phyloP scores from a whole-genome alignment of 2,888 invertebrate species.

The Melikaiella ostensackeni region DNA sequence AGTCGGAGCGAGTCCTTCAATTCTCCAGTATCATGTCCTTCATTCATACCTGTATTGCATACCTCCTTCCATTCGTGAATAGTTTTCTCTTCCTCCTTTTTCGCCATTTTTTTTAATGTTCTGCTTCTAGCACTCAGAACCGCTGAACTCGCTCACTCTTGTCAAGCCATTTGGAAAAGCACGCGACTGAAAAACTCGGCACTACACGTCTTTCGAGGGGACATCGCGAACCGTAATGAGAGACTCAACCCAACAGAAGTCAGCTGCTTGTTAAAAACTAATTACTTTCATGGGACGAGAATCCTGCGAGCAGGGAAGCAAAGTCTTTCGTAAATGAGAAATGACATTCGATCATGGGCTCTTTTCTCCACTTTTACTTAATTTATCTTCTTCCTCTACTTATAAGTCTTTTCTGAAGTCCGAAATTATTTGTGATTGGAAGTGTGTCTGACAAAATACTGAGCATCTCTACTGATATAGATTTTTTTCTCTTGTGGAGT shows the following conservation, averaged over 20 bases:
- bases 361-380: neutral
- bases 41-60: neutral
- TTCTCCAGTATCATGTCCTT: neutral
- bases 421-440: too few species aligned
- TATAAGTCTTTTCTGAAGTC: neutral
- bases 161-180: slow-evolving; percentile 49
- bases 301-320: neutral
- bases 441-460: neutral
- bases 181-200: slow-evolving; percentile 47
- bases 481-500: too few species aligned
- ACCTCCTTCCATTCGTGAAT: neutral
- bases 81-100: slow-evolving; percentile 2
- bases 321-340: slow-evolving; percentile 11
- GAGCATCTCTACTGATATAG: too few species aligned
- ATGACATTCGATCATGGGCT: slow-evolving; percentile 1
- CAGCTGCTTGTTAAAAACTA: slow-evolving; percentile 55
- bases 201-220: slow-evolving; percentile 47
- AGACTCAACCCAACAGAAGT: slow-evolving; percentile 54
- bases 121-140: neutral
- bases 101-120: slow-evolving; percentile 7
- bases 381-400: neutral
- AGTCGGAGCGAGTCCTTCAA: neutral
- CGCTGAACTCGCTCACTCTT: slow-evolving; percentile 10
- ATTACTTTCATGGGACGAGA: slow-evolving; percentile 43
- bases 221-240: slow-evolving; percentile 54